These are phyloP conservation scores for Campoletis raptor DNA, from an alignment of 2,888 invertebrate genomes.

Conservation along the genomic window DNA sequence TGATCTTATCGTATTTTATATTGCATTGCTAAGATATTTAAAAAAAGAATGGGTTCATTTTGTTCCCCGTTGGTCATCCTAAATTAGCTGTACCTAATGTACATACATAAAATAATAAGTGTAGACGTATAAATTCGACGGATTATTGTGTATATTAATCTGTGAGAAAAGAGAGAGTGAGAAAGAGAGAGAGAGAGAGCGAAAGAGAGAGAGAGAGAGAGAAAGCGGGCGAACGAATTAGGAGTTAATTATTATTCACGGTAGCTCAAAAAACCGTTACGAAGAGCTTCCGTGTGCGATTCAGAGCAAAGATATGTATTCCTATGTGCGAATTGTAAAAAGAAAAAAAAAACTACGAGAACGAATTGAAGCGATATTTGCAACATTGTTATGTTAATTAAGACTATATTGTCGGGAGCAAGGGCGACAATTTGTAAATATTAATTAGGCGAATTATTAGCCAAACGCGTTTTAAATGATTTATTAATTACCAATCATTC, in stretches of 20 bases:
- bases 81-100: conserved; percentile 73
- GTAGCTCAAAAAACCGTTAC: conserved; percentile 45
- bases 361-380: conserved; percentile 62
- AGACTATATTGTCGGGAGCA: conserved; percentile 64
- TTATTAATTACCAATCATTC: conserved; percentile 50
- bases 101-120: conserved; percentile 68
- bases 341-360: conserved; percentile 43
- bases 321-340: conserved; percentile 63
- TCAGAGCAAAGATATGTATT: conserved; percentile 46
- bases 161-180: conserved; percentile 21
- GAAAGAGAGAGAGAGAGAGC: conserved; percentile 20
- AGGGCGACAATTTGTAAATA: conserved; percentile 69
- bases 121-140: conserved; percentile 61
- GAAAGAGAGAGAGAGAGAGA: conserved; percentile 22
- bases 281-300: conserved; percentile 50
- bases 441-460: conserved; percentile 63
- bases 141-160: conserved; percentile 65
- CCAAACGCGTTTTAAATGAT: conserved; percentile 61
- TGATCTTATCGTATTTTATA: conserved; percentile 43
- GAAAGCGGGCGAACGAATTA: conserved; percentile 2
- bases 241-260: conserved; percentile 55
- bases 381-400: conserved; percentile 65
- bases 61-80: conserved; percentile 70
- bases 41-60: conserved; percentile 30
- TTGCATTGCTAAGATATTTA: conserved; percentile 33